Base-by-base conservation (phyloP, 2,113 vertebrate species). In the Martes martes region DNA sequence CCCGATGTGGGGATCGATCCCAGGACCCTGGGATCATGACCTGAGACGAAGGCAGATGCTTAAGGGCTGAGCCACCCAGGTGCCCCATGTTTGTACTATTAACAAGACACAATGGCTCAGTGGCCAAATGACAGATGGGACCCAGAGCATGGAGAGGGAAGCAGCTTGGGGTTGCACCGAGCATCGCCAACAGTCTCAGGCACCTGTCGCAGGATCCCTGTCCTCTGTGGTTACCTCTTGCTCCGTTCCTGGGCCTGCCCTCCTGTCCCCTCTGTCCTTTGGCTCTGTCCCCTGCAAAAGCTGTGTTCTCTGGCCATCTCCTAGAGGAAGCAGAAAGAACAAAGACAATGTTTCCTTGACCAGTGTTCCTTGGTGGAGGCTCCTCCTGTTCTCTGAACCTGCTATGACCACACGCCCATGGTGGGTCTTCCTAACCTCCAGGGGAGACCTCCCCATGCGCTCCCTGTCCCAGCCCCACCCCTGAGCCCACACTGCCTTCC, bases 391-490 rank as follows among this genome's bases (percentile, higher is more conserved):
- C 28, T 15, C 33, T 33, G 42, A n/a, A 28, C 31, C 50, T 67
- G 57, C 6, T 42, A 2, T 4, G 24, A 36, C n/a, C 16, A 15
- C 26, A 63, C 11, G 23, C 11, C 33, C 1, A 0, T 11, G 16
- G 31, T 6, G 7, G 24, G 24, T 67, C 50, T 80, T 55, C n/a
- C 4, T 73, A 52, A n/a, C 15, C 24, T 42, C 19, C 4, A 6
- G 80, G 45, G 42, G 2, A 31, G 57, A 9, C 39, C 21, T 82
- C 23, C 14, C 7, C 8, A 26, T 73, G 5, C 0, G 1, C 28
- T 33, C 28, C 8, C 3, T 2, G 15, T 36, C 19, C 24, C 31
- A 23, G n/a, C 11, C 18, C 14, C 39, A 26, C 4, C 7, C 61
- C 15, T 3, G 79, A 90, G 36, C 9, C 6, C n/a, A 59, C 11